phyloP scores from a whole-genome alignment of 2,797 vertebrate species.

The Gallinago stenura region DNA sequence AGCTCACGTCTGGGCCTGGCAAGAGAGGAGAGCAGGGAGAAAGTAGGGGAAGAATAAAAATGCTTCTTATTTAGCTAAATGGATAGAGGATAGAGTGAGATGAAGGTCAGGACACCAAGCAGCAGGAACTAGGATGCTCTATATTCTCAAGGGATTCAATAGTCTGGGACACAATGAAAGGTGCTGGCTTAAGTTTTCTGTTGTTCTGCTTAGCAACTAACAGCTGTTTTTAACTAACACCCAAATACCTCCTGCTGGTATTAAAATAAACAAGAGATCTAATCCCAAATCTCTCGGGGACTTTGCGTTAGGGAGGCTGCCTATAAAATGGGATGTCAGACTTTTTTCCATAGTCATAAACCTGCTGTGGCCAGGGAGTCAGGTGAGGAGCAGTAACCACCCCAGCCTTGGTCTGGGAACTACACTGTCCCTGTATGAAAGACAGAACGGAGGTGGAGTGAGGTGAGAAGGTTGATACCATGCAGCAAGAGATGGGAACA shows the following conservation, averaged over 20 bases:
- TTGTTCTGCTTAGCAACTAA: neutral
- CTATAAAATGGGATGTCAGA: neutral
- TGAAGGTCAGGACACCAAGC: neutral
- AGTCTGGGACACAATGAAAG: neutral
- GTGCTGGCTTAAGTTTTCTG: neutral
- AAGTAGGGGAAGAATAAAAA: neutral
- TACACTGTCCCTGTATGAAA: rapidly evolving
- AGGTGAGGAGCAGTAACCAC: neutral
- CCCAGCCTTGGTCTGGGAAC: neutral
- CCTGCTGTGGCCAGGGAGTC: neutral
- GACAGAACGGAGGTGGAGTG: neutral
- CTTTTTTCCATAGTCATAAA: neutral
- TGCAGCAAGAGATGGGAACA: neutral
- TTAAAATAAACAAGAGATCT: neutral
- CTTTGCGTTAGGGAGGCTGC: neutral
- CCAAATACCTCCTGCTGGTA: neutral
- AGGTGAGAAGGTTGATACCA: neutral
- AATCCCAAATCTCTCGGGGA: neutral
- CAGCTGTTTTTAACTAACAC: neutral
- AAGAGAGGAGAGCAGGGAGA: neutral
- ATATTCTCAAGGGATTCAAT: neutral
- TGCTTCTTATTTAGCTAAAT: neutral
- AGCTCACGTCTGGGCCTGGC: neutral
- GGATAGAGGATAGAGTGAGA: neutral
- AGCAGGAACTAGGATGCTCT: neutral